Evolutionary conservation across 1,140 invertebrate species (phyloP).

Genomic region (Latrodectus geometricus): DNA sequence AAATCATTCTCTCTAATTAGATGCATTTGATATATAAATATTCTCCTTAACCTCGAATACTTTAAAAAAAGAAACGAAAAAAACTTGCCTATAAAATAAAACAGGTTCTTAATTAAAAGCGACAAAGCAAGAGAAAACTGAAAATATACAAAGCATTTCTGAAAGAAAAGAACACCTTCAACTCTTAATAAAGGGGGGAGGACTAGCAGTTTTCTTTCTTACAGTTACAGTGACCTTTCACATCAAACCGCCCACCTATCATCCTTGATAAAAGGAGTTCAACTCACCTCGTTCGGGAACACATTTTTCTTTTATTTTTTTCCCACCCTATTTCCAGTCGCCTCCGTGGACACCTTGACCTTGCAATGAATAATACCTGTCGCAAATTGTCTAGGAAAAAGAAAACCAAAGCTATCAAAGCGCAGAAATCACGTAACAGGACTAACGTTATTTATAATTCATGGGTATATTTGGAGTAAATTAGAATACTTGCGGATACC

Average conservation of each 20-base stretch:
- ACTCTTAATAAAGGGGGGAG: neutral
- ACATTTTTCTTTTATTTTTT: neutral
- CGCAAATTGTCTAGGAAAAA: neutral
- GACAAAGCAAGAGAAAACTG: neutral
- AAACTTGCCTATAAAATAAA: no score
- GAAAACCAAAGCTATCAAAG: neutral
- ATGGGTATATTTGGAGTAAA: no score
- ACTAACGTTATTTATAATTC: no score
- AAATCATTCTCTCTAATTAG: no score
- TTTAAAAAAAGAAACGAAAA: no score
- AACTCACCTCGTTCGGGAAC: neutral
- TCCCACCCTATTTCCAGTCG: neutral
- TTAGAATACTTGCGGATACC: no score
- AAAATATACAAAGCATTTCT: neutral
- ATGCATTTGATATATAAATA: no score
- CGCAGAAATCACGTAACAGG: no score
- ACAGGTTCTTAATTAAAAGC: neutral
- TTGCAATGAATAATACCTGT: neutral
- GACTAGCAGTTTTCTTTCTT: neutral
- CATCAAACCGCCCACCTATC: neutral
- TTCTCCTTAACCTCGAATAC: no score
- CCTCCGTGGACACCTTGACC: neutral
- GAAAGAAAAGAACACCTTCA: neutral
- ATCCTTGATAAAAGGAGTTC: neutral
- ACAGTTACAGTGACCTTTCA: neutral